Percentiles rank a stretch among this genome's conserved stretches.
phyloP scores from a whole-genome alignment of 2,888 invertebrate genomes.

The Aromia moschata region DNA sequence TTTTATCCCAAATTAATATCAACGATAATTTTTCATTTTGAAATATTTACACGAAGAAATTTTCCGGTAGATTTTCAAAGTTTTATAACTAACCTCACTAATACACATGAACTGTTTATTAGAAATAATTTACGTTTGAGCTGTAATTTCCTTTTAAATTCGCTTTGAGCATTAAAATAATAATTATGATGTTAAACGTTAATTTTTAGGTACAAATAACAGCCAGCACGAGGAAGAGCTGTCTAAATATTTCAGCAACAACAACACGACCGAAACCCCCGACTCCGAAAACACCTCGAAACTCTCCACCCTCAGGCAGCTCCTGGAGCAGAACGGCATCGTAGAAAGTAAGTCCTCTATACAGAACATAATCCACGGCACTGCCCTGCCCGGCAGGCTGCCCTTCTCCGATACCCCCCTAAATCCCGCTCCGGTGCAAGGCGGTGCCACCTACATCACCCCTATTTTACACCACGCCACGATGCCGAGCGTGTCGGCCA shows the following conservation, averaged over 20 bases:
- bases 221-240: constrained; percentile 86
- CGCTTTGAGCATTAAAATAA: too few species aligned
- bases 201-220: constrained; percentile 70
- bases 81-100: too few species aligned
- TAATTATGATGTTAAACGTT: too few species aligned
- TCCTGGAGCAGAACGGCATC: constrained; percentile 66
- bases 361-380: constrained; percentile 27
- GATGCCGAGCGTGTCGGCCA: constrained; percentile 31
- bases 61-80: too few species aligned
- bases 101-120: too few species aligned
- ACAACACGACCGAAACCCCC: constrained; percentile 47
- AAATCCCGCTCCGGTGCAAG: constrained; percentile 30
- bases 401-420: constrained; percentile 23
- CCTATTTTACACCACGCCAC: constrained; percentile 29
- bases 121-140: too few species aligned
- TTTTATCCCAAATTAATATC: too few species aligned
- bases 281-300: constrained; percentile 63
- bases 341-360: constrained; percentile 44
- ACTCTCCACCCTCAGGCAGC: constrained; percentile 77
- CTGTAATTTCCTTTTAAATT: too few species aligned
- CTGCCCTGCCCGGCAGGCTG: constrained; percentile 20
- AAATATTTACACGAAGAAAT: too few species aligned
- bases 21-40: too few species aligned
- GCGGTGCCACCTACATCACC: constrained; percentile 26
- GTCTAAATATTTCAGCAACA: constrained; percentile 81